Percentiles rank a stretch among this genome's conserved stretches.
phyloP scores from a whole-genome alignment of 64 coral and sea anemone species.

The Cladopsammia gracilis region DNA sequence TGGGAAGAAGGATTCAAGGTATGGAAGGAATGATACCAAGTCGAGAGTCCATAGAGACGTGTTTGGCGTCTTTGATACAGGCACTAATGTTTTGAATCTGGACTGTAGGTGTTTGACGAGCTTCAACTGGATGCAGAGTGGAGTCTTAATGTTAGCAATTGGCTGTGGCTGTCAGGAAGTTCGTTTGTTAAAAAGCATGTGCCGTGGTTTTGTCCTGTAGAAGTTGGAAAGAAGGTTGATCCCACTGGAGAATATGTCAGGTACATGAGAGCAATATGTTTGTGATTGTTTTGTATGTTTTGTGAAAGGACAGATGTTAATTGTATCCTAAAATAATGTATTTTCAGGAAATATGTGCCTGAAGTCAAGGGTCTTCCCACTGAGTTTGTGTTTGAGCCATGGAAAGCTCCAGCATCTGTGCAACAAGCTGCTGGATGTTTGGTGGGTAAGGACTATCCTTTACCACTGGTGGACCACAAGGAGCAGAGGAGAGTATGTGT shows the following conservation, averaged over 20 bases:
- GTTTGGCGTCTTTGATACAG: neutral
- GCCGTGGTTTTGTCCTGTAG: conserved; percentile 73
- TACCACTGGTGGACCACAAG: conserved; percentile 50
- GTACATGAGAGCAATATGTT: neutral
- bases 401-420: conserved; percentile 68
- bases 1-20: conserved; percentile 97
- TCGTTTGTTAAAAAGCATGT: conserved; percentile 44
- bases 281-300: neutral
- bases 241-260: conserved; percentile 54
- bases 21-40: neutral
- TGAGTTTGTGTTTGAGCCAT: conserved; percentile 85
- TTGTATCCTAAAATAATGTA: neutral
- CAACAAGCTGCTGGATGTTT: conserved; percentile 73
- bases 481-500: conserved; percentile 62
- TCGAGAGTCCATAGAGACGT: conserved; percentile 49
- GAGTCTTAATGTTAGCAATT: conserved; percentile 63
- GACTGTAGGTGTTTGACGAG: conserved; percentile 50
- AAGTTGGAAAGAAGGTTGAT: conserved; percentile 70
- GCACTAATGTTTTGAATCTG: neutral
- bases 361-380: conserved; percentile 66
- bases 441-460: conserved; percentile 76
- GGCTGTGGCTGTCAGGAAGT: conserved; percentile 75
- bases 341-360: conserved; percentile 84
- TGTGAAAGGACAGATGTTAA: neutral
- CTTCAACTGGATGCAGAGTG: conserved; percentile 70